Conservation (phyloP, 2,113 vertebrate species). For the Rutilus rutilus region DNA sequence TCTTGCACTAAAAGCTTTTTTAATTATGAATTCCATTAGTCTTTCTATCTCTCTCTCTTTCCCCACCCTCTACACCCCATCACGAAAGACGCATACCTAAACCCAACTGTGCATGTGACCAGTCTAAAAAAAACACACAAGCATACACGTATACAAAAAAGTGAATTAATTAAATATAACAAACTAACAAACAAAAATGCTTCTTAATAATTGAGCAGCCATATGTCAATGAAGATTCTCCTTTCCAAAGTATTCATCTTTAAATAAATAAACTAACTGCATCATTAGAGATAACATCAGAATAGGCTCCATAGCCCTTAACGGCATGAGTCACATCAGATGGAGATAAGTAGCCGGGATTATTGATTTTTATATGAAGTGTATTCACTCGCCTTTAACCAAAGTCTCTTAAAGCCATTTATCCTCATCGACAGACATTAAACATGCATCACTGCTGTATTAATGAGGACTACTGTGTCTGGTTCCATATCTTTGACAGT, state of each 20-base stretch:
- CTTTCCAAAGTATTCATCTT: neutral
- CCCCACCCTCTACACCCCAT: neutral
- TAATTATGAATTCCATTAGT: slow-evolving; percentile 77
- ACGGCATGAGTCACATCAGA: slow-evolving; percentile 63
- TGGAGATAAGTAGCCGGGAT: slow-evolving; percentile 62
- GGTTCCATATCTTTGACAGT: slow-evolving; percentile 13
- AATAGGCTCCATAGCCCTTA: slow-evolving; percentile 31
- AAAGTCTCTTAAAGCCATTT: slow-evolving; percentile 59
- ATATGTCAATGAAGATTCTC: neutral
- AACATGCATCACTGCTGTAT: slow-evolving; percentile 36
- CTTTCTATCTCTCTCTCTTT: slow-evolving; percentile 61
- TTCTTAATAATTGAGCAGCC: neutral
- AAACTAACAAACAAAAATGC: neutral
- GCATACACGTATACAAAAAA: slow-evolving; percentile 28
- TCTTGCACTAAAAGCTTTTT: slow-evolving; percentile 81
- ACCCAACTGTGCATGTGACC: slow-evolving; percentile 26
- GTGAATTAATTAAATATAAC: neutral
- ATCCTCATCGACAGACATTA: slow-evolving; percentile 39
- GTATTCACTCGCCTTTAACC: slow-evolving; percentile 51
- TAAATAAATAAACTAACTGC: slow-evolving; percentile 36
- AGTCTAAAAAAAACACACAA: neutral
- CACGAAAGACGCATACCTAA: slow-evolving; percentile 31
- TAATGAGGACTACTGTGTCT: slow-evolving; percentile 18
- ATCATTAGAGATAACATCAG: slow-evolving; percentile 49
- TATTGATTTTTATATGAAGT: slow-evolving; percentile 64